Evolutionary conservation across 2,113 vertebrate species (phyloP).

Genomic region (Sebastes schlegelii): DNA sequence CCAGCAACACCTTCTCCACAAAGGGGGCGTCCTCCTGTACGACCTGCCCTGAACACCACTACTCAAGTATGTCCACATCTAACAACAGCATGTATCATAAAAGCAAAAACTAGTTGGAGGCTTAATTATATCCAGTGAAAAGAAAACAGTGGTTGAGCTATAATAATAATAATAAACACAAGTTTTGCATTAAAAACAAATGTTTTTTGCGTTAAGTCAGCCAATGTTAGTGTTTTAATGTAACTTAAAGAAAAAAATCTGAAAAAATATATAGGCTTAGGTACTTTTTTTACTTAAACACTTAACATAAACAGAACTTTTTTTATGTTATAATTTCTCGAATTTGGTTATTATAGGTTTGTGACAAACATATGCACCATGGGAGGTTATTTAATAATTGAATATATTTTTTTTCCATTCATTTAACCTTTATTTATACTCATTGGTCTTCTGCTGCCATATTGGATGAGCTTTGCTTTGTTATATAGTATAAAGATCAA

Average conservation of each 20-base stretch:
- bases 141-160: too few relatives aligned
- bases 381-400: not conserved
- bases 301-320: not conserved
- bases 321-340: not conserved
- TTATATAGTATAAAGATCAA: too few relatives aligned
- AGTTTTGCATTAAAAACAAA: too few relatives aligned
- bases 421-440: too few relatives aligned
- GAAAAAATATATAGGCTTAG: too few relatives aligned
- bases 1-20: slow-evolving; percentile 91
- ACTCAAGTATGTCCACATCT: slow-evolving; percentile 84
- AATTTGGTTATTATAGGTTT: not conserved
- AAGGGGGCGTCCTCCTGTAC: slow-evolving; percentile 90
- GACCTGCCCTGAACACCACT: slow-evolving; percentile 87
- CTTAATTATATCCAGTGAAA: too few relatives aligned
- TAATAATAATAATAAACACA: too few relatives aligned
- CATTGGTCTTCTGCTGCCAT: too few relatives aligned
- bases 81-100: not conserved
- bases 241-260: too few relatives aligned
- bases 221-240: too few relatives aligned
- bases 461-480: too few relatives aligned
- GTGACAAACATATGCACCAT: not conserved
- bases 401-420: not conserved
- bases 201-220: too few relatives aligned
- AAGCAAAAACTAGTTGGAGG: not conserved
- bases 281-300: not conserved